Evolutionary conservation across 2,888 invertebrate genomes (phyloP), one percentile per base, ranked within the genome.

Genomic region (Gasteruption jaculator): DNA sequence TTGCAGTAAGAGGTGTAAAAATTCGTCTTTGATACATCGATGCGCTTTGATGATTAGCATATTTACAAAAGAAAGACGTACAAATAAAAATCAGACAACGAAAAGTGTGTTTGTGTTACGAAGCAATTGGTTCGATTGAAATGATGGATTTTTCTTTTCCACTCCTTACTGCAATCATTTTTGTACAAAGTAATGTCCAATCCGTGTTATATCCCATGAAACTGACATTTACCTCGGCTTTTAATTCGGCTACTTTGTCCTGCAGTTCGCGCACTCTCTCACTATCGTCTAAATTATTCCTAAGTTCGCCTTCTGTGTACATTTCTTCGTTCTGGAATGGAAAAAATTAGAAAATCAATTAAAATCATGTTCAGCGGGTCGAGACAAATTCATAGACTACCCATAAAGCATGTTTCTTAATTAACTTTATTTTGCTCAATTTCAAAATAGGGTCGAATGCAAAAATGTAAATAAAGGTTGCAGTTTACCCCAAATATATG

Each of bases 271-370:
- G 82, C 18, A 91, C 88, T 59, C 86, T 81, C 52, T 91, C 91
- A 37, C 85, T 86, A 61, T 91, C 90, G 46, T 88, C 89, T 57
- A 86, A 78, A 70, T 87, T 89, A 56, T 86, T 87, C 47, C 91
- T 80, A 38, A 95, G 76, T 71, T 93, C 92, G 3, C 92, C 92
- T 69, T 92, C 92, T 1, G 94, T 89, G 18, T 91, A 80, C 79
- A 95, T 86, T 73, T 95, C 94, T 71, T 94, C 92, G 68, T 91
- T 93, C 93, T 95, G 69, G 22, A 74, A 71, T n/a, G n/a, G n/a
- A 41, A 43, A 48, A 40, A 5, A 20, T 14, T 30, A 24, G 34
- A 35, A 19, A n/a, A 20, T 24, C 30, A 29, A 16, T 19, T 34
- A 25, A 18, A 35, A 49, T 8, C 11, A 19, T n/a, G 16, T 14